Evolutionary conservation across 1,140 invertebrate genomes (phyloP), one percentile per base, ranked within the genome.

Genomic region (Armadillidium nasatum): DNA sequence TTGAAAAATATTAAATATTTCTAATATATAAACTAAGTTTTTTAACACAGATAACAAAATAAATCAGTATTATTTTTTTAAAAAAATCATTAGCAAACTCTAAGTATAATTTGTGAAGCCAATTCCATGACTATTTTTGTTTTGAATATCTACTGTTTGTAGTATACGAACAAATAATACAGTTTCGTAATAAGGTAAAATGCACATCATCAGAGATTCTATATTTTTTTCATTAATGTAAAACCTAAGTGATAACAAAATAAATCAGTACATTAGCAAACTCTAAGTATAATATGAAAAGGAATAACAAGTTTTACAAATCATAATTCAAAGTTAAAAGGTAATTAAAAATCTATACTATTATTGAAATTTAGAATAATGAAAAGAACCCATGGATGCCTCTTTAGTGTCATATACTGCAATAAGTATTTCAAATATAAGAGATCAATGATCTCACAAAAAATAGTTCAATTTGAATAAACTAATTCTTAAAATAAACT

Each of bases 131-230:
- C 50, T 60, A 1, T 60, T 13, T 7, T 60, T 19, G 19, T 19
- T 7, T 19, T 7, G 50, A 60, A 60, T 60, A 19, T 60, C 50
- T 15, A 60, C 2, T 19, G 19, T 13, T 60, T 60, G 50, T 19
- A 60, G 19, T 10, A 93, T 87, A 75, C 93, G 87, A 0, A 92
- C 88, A 87, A 98, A 98, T 72, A 93, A 91, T 78, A 91, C 91
- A 19, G 93, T 94, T 82, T 96, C 92, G 85, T 97, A 94, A 83
- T 96, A 97, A 0, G 96, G 95, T 66, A 98, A 83, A 73, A 94
- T 91, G 60, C 93, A 86, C 77, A 90, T 86, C 77, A 98, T 85
- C 46, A 96, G 88, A 0, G 91, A 89, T 83, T 93, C 89, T 74
- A 89, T 88, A 83, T 97, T 97, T 83, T 91, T 97, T 71, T 92